Evolutionary conservation across 2,888 invertebrate species (phyloP).

Genomic region (Mesoligia furuncula): DNA sequence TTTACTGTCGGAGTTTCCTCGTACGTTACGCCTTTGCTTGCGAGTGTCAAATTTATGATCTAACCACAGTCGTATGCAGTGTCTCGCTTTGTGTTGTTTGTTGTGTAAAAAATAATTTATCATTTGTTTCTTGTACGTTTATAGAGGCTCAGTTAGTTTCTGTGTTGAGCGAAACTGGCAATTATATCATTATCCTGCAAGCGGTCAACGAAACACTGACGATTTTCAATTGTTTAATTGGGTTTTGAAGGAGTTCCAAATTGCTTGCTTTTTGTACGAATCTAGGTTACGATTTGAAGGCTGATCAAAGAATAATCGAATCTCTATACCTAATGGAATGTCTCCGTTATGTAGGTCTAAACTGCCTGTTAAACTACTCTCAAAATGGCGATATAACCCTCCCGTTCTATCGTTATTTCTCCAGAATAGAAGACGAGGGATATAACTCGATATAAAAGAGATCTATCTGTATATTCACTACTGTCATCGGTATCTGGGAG

Average conservation of each 20-base stretch:
- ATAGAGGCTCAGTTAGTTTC: neutral
- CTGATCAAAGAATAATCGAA: neutral
- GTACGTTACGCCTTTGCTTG: conserved; percentile 30
- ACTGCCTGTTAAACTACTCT: neutral
- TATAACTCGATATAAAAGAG: conserved; percentile 7
- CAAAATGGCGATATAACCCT: neutral
- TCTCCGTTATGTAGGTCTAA: neutral
- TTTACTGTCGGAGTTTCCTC: conserved; percentile 41
- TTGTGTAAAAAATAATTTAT: conserved; percentile 22
- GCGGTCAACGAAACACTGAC: neutral
- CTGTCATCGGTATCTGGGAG: conserved; percentile 13
- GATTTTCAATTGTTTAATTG: conserved; percentile 23
- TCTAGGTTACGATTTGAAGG: conserved; percentile 11
- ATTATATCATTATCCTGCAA: conserved; percentile 8
- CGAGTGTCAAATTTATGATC: conserved; percentile 39
- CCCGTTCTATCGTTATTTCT: neutral
- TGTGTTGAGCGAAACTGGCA: neutral
- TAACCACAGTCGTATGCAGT: conserved; percentile 10
- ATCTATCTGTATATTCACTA: conserved; percentile 20
- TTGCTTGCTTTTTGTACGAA: conserved; percentile 20
- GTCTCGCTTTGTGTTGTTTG: conserved; percentile 5
- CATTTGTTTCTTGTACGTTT: conserved; percentile 15
- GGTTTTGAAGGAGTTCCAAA: conserved; percentile 10
- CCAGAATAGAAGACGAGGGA: neutral
- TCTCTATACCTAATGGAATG: neutral